phyloP scores from a whole-genome alignment of 2,113 vertebrate genomes.

The Lamprologus ornatipinnis region DNA sequence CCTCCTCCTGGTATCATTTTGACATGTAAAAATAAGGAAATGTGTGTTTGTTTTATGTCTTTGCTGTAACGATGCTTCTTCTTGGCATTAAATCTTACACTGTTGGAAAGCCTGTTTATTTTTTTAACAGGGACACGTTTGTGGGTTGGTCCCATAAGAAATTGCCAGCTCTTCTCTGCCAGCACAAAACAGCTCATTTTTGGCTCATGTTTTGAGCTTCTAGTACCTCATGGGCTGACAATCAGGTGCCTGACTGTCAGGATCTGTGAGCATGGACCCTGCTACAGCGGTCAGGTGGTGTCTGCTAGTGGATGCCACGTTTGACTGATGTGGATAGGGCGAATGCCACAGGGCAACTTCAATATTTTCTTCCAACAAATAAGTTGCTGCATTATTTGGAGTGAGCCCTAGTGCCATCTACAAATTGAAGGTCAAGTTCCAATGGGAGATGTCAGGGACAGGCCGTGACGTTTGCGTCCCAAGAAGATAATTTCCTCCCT shows the following conservation, averaged over 20 bases:
- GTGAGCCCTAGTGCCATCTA: background rate
- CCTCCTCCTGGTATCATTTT: background rate
- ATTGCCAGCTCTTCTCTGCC: background rate
- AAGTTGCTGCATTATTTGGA: background rate
- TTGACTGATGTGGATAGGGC: background rate
- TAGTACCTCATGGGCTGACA: background rate
- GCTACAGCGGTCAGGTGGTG: background rate
- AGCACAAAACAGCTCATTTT: background rate
- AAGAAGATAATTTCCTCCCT: background rate
- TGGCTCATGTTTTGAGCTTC: background rate
- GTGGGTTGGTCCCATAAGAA: background rate
- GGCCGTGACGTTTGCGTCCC: background rate
- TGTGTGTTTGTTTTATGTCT: background rate
- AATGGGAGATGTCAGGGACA: background rate
- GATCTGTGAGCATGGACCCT: background rate
- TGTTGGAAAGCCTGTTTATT: background rate
- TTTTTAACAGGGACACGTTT: background rate
- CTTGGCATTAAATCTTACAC: background rate
- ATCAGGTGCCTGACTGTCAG: background rate
- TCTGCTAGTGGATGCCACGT: background rate
- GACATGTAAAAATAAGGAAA: background rate
- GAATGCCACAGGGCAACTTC: background rate
- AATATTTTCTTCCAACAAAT: background rate
- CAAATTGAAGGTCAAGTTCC: background rate
- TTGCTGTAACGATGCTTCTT: background rate